Base-by-base conservation (phyloP, 2,888 invertebrate species). In the Cerceris ruficornis region DNA sequence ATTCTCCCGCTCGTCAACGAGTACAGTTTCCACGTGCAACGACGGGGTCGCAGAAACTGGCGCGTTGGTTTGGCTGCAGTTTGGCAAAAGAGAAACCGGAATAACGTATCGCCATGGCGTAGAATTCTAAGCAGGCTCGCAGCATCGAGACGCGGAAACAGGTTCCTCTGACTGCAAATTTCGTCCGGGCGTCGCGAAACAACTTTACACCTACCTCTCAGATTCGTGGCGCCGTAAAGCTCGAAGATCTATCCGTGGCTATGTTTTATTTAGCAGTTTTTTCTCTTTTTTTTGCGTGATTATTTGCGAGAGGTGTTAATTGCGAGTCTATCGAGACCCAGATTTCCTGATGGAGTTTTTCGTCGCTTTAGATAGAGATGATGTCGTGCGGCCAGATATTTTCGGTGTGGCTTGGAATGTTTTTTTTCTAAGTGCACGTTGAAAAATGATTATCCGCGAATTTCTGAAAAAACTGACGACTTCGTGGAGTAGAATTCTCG, bases 121-220 rank as follows among this genome's bases (percentile, higher is more conserved):
- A 85, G 87, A 83, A 87, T 87, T 85, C 87, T 88, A 88, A 88
- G 83, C 87, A 86, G 86, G 82, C 77, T 83, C 73, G 69, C 80
- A 79, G 77, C 64, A 17, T 43, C 67, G 62, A 77, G 80, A 75
- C 80, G 77, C 81, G 80, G 81, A 81, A 89, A 89, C 89, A 88
- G 86, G 88, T 88, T 89, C 88, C 80, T 69, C 74, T 68, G 28
- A 28, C 71, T 78, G 77, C 81, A 75, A 84, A 84, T 83, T 85
- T 86, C 73, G 73, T 68, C 46, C 64, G 60, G 15, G 39, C 11
- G 50, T 46, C 50, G 46, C n/a, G 49, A n/a, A 28, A 9, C 17
- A 8, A 60, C 65, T 39, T 60, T 52, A 43, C 43, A 17, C 15
- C 49, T 9, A 41, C 6, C n/a, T 8, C n/a, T 8, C n/a, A 59